Conservation (phyloP, 1,140 invertebrate species). For the Chionoecetes opilio region DNA sequence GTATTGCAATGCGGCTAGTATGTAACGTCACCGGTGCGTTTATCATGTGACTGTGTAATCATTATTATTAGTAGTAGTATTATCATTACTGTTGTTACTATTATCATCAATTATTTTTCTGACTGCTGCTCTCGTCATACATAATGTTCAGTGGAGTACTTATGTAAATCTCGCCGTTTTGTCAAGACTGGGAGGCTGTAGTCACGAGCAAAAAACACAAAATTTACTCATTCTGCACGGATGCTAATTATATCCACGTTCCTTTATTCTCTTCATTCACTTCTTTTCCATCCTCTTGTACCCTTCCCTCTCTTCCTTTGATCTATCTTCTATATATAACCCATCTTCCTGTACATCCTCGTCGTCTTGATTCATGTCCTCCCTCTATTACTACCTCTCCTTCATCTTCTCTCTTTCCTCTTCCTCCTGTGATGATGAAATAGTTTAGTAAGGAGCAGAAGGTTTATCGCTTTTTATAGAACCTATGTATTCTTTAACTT, state of each 20-base stretch:
- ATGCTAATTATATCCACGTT: too few relatives aligned
- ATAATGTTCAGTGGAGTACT: neutral
- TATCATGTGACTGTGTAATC: neutral
- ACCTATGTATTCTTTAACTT: too few relatives aligned
- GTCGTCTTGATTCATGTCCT: neutral
- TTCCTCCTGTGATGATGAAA: too few relatives aligned
- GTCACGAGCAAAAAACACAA: neutral
- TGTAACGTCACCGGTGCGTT: neutral
- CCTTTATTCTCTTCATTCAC: too few relatives aligned
- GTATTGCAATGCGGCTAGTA: neutral
- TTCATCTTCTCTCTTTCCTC: neutral
- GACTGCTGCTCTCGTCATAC: neutral
- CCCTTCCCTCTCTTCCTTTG: too few relatives aligned
- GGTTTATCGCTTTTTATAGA: too few relatives aligned
- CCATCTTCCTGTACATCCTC: too few relatives aligned
- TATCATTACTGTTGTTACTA: neutral
- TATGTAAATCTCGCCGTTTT: neutral
- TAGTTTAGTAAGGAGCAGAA: too few relatives aligned
- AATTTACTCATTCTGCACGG: neutral
- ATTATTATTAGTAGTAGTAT: neutral
- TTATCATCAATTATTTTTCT: neutral
- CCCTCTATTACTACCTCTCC: neutral
- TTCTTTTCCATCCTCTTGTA: too few relatives aligned
- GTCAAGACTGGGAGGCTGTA: neutral
- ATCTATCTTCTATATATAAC: too few relatives aligned